Evolutionary conservation across 2,888 invertebrate genomes (phyloP).

Genomic region (Sthenelais limicola): DNA sequence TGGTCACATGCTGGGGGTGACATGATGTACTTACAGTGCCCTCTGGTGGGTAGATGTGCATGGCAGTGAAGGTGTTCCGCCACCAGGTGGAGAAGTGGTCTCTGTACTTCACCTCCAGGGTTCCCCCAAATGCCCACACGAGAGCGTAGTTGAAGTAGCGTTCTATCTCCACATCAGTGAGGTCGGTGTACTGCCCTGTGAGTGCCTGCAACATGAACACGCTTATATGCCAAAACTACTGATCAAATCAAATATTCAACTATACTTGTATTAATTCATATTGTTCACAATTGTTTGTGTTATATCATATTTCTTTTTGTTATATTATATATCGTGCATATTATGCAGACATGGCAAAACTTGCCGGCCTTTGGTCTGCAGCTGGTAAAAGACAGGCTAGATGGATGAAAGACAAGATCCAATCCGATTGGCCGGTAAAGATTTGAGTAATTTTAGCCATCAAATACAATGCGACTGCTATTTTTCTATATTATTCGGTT

Average conservation of each 20-base stretch:
- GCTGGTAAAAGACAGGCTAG: too few relatives aligned
- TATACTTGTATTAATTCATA: neutral
- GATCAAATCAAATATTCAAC: neutral
- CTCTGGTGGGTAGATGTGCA: constrained; percentile 65
- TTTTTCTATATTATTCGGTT: too few relatives aligned
- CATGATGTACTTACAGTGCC: constrained; percentile 66
- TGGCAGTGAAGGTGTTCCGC: constrained; percentile 64
- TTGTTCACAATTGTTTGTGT: neutral
- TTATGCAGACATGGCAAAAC: too few relatives aligned
- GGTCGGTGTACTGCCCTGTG: constrained; percentile 46
- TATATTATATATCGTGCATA: too few relatives aligned
- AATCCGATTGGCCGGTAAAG: too few relatives aligned
- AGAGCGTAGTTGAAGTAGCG: constrained; percentile 69
- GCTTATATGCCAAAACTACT: neutral
- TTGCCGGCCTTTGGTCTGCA: too few relatives aligned
- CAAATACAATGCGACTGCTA: too few relatives aligned
- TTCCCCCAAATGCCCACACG: constrained; percentile 71
- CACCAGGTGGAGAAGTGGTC: constrained; percentile 69
- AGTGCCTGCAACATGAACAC: constrained; percentile 54
- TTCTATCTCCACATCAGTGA: constrained; percentile 67
- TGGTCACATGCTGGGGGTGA: too few relatives aligned
- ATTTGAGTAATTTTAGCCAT: too few relatives aligned
- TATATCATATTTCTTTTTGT: neutral
- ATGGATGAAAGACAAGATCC: too few relatives aligned
- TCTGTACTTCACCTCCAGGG: constrained; percentile 60